Evolutionary conservation across 2,888 invertebrate species (phyloP).

Genomic region (Leptinotarsa peninsularis): DNA sequence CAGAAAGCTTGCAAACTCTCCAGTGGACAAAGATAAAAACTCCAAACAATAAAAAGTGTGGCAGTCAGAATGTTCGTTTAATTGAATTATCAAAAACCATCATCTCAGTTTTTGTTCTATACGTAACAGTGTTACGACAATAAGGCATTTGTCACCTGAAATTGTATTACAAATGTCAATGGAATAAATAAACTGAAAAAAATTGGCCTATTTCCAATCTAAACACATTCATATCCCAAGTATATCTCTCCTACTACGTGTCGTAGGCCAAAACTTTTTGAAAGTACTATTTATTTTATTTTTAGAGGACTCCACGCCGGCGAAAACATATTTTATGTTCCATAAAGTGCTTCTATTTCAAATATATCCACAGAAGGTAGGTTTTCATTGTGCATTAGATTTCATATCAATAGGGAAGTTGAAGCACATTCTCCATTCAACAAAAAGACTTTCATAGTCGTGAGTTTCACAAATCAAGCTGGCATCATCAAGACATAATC

Average conservation of each 20-base stretch:
- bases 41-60: too few relatives aligned
- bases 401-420: too few relatives aligned
- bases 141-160: neutral
- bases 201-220: conserved; percentile 2
- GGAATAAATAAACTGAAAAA: neutral
- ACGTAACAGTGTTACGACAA: neutral
- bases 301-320: neutral
- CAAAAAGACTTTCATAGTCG: too few relatives aligned
- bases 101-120: neutral
- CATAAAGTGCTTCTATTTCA: too few relatives aligned
- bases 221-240: conserved; percentile 1
- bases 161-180: neutral
- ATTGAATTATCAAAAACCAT: neutral
- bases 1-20: too few relatives aligned
- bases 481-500: too few relatives aligned
- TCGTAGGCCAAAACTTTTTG: neutral
- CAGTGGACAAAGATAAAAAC: too few relatives aligned
- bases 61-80: too few relatives aligned
- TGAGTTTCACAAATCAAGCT: too few relatives aligned
- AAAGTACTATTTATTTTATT: conserved; percentile 5
- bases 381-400: too few relatives aligned
- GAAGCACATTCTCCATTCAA: too few relatives aligned
- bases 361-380: too few relatives aligned
- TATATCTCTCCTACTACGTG: neutral
- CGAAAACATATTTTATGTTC: neutral